Evolutionary conservation across 2,113 vertebrate species (phyloP).

Genomic region (Caloenas nicobarica): DNA sequence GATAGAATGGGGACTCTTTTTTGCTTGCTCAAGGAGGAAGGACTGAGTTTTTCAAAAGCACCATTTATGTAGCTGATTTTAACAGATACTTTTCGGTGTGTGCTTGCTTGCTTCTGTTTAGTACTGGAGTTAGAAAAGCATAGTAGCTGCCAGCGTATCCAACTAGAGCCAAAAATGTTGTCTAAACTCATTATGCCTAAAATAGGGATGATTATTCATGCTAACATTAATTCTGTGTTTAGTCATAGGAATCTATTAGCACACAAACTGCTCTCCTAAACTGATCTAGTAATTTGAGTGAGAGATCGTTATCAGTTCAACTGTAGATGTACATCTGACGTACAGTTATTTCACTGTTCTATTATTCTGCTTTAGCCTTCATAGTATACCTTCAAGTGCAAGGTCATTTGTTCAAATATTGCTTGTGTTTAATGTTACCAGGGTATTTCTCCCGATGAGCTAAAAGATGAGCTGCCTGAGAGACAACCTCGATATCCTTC

Average conservation of each 20-base stretch:
- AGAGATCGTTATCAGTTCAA: not conserved
- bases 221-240: not conserved
- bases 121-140: not conserved
- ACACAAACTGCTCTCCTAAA: not conserved
- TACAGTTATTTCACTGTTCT: not conserved
- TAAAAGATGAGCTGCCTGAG: constrained; percentile 82
- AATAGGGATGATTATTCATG: constrained; percentile 25
- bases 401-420: not conserved
- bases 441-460: constrained; percentile 82
- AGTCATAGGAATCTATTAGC: not conserved
- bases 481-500: constrained; percentile 87
- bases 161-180: constrained; percentile 18
- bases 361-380: not conserved
- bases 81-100: not conserved
- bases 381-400: not conserved
- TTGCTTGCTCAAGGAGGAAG: not conserved
- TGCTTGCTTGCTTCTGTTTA: not conserved
- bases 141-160: not conserved
- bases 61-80: not conserved
- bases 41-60: not conserved
- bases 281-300: not conserved
- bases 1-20: not conserved
- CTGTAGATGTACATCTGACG: not conserved
- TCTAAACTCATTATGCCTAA: constrained; percentile 25
- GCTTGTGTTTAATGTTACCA: constrained; percentile 53